phyloP scores from a whole-genome alignment of 2,888 invertebrate species.

The Phalera bucephala region DNA sequence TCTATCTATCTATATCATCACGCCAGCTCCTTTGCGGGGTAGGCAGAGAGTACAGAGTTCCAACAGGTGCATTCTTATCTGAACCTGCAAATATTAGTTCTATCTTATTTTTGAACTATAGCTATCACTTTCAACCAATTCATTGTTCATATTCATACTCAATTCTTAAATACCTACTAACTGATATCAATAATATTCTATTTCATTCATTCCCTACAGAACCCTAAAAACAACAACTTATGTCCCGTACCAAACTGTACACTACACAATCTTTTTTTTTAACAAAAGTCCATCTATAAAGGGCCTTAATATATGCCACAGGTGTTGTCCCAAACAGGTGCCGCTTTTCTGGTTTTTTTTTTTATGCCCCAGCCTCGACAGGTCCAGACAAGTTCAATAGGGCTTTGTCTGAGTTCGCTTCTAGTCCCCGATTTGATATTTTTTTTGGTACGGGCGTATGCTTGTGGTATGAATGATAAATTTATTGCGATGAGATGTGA shows the following conservation, averaged over 20 bases:
- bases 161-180: too few species aligned
- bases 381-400: conserved; percentile 73
- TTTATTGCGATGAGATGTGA: conserved; percentile 58
- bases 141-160: too few species aligned
- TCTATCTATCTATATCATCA: too few species aligned
- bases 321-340: conserved; percentile 73
- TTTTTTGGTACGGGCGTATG: conserved; percentile 11
- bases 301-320: conserved; percentile 62
- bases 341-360: conserved; percentile 33
- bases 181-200: too few species aligned
- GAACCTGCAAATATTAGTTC: too few species aligned
- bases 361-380: conserved; percentile 40
- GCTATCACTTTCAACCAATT: too few species aligned
- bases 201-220: too few species aligned
- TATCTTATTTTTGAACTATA: too few species aligned
- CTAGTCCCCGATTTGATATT: conserved; percentile 28
- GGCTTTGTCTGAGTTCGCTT: conserved; percentile 59
- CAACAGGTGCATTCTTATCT: too few species aligned
- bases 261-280: conserved; percentile 23
- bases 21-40: too few species aligned
- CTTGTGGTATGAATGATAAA: conserved; percentile 55
- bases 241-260: conserved; percentile 35
- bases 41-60: too few species aligned
- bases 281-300: conserved; percentile 23
- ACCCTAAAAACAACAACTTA: conserved; percentile 8